A percentile compares a stretch with the other conserved stretches of the same genome.
Evolutionary conservation across 2,797 vertebrate species (phyloP).

Genomic region (Potorous gilbertii): DNA sequence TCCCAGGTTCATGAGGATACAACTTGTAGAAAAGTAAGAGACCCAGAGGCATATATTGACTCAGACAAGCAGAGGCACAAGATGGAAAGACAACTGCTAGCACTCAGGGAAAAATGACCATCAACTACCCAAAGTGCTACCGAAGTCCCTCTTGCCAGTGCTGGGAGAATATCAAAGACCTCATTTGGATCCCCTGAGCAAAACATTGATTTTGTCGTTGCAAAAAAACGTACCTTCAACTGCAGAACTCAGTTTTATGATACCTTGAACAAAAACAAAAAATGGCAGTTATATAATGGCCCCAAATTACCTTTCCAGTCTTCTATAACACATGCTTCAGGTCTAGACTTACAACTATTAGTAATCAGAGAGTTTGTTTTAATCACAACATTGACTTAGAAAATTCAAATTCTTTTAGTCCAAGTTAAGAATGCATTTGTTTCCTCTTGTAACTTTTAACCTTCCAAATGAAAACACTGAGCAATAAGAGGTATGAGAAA

Average conservation of each 20-base stretch:
- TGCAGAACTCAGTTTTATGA: conserved; percentile 82
- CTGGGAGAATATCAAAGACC: conserved; percentile 52
- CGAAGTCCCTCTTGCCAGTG: conserved; percentile 64
- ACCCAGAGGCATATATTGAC: conserved; percentile 54
- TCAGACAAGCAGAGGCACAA: conserved; percentile 64
- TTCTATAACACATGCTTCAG: conserved; percentile 50
- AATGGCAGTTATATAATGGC: conserved; percentile 72
- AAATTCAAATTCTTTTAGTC: not conserved
- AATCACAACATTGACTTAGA: not conserved
- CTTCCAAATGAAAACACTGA: not conserved
- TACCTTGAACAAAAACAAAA: conserved; percentile 81
- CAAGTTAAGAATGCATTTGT: not conserved
- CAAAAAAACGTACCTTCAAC: conserved; percentile 79
- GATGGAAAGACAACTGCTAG: conserved; percentile 53
- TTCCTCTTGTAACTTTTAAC: conserved; percentile 2
- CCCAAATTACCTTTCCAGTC: not conserved
- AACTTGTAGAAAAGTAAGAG: conserved; percentile 4
- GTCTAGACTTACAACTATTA: conserved; percentile 4
- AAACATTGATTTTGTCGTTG: conserved; percentile 60
- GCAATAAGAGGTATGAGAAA: not conserved
- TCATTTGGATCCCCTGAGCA: conserved; percentile 66
- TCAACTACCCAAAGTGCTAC: conserved; percentile 68
- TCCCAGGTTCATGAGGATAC: not conserved
- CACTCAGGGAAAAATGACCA: conserved; percentile 51
- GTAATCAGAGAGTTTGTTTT: not conserved